Conservation (phyloP, 1,140 invertebrate species). For the Drosophila triauraria region DNA sequence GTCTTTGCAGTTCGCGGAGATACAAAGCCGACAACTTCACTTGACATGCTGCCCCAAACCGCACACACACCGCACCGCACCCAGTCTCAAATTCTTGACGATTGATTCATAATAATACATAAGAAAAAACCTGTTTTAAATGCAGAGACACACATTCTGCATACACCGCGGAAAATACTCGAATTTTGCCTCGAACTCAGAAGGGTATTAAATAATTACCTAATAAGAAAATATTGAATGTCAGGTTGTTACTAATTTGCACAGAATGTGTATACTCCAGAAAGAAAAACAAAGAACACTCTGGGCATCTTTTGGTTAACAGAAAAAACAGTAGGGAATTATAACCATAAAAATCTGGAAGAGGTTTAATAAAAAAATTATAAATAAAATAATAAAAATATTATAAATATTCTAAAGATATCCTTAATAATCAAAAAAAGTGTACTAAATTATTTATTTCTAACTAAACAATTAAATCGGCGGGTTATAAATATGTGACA, state of each 20-base stretch:
- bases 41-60: conserved; percentile 55
- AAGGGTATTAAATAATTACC: background rate
- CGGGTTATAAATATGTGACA: background rate
- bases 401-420: background rate
- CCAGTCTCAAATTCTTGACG: conserved; percentile 63
- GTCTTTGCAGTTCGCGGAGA: conserved; percentile 32
- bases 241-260: background rate
- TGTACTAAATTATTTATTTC: no score
- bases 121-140: conserved; percentile 55
- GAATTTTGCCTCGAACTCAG: background rate
- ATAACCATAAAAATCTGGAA: background rate
- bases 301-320: background rate
- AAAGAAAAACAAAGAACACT: background rate
- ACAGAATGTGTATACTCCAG: background rate
- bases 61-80: conserved; percentile 47
- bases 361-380: no score
- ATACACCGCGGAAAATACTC: conserved; percentile 7
- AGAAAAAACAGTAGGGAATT: background rate
- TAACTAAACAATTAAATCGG: no score
- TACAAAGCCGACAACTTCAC: conserved; percentile 41
- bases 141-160: conserved; percentile 40
- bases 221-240: background rate
- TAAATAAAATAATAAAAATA: no score
- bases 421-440: background rate
- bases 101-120: conserved; percentile 67